Percentiles rank a stretch among this genome's conserved stretches.
Evolutionary conservation across 1,140 invertebrate species (phyloP).

Genomic region (Caenorhabditis remanei): DNA sequence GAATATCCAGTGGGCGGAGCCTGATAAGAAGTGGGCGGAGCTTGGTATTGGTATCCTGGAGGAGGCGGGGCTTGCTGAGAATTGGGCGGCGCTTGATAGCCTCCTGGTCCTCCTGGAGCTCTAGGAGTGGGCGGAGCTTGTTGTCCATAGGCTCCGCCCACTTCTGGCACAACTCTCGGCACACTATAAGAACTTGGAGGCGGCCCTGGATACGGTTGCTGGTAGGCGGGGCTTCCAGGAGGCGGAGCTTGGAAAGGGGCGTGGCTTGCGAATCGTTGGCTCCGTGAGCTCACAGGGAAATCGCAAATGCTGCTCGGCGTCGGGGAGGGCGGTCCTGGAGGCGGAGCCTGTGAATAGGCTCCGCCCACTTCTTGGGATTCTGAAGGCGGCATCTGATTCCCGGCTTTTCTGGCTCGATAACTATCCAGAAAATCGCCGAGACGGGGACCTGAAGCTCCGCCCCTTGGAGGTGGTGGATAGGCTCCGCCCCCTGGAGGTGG

Average conservation of each 20-base stretch:
- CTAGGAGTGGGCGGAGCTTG: neutral
- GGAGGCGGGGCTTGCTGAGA: neutral
- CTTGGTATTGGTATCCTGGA: neutral
- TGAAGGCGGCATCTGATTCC: neutral
- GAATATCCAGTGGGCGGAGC: too few species aligned
- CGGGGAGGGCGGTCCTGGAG: conserved; percentile 10
- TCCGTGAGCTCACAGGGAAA: neutral
- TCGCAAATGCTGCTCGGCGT: conserved; percentile 45
- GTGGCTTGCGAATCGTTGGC: neutral
- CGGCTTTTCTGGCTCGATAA: neutral
- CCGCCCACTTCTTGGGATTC: neutral
- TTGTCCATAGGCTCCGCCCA: too few species aligned
- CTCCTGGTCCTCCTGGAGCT: neutral
- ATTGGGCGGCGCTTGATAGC: neutral
- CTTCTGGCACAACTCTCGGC: neutral
- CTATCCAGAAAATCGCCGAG: conserved; percentile 35
- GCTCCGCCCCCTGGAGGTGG: neutral
- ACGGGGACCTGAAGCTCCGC: neutral
- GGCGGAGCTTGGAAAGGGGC: neutral
- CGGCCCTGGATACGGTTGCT: neutral
- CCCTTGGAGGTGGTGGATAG: neutral
- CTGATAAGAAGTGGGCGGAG: neutral
- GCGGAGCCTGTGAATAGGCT: neutral
- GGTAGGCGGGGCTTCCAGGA: neutral
- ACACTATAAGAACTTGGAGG: neutral